phyloP scores from a whole-genome alignment of 2,113 vertebrate genomes.

The Mungos mungo region DNA sequence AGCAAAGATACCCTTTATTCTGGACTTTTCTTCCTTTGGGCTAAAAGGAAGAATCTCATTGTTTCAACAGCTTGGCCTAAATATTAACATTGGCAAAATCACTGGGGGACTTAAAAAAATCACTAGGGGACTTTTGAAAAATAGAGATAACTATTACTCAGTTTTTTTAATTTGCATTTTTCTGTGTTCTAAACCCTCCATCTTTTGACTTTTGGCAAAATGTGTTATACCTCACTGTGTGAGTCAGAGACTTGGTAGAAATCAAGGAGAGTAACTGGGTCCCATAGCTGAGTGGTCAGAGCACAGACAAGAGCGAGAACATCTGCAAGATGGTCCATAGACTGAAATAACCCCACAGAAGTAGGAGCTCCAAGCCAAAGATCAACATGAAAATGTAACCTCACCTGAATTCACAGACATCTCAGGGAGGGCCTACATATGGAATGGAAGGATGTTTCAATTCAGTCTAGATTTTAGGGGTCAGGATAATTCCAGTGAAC shows the following conservation, averaged over 20 bases:
- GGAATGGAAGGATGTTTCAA: not conserved
- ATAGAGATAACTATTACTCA: not conserved
- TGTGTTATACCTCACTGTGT: not conserved
- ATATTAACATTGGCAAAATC: not conserved
- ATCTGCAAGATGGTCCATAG: accelerated
- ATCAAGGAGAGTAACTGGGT: not conserved
- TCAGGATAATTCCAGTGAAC: not conserved
- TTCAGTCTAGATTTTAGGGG: not conserved
- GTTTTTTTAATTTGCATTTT: not conserved
- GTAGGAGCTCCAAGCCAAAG: not conserved
- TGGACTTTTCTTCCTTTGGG: not conserved
- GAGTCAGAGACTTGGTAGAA: not conserved
- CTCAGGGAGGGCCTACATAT: not conserved
- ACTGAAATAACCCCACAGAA: not conserved
- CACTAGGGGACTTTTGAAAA: not conserved
- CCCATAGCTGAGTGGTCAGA: not conserved
- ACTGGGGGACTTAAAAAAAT: not conserved
- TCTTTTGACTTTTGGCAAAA: not conserved
- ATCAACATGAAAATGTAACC: not conserved
- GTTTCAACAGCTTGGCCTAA: not conserved
- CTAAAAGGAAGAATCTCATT: not conserved
- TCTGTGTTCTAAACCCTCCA: not conserved
- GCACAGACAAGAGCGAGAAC: not conserved
- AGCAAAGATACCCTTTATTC: not conserved
- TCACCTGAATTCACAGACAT: not conserved